Conservation (phyloP, 2,113 vertebrate species). For the Etia nguti region DNA sequence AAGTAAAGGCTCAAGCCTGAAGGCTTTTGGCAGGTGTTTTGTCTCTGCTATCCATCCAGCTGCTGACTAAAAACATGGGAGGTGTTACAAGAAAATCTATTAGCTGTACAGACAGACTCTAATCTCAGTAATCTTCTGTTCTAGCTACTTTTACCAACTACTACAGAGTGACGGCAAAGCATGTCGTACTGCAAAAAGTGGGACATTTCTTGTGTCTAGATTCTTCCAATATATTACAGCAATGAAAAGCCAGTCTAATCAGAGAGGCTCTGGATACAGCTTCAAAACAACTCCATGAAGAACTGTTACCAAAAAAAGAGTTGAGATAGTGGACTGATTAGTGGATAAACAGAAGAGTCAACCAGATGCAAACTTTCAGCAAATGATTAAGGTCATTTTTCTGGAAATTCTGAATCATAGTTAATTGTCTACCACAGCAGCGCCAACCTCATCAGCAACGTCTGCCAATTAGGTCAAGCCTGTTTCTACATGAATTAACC, state of each 20-base stretch:
- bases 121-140: conserved; percentile 20
- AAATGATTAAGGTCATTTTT: background rate
- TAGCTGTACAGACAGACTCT: conserved; percentile 18
- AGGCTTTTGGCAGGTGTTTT: conserved; percentile 59
- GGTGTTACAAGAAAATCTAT: conserved; percentile 45
- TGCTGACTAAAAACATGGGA: conserved; percentile 53
- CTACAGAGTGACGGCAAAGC: background rate
- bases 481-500: conserved; percentile 43
- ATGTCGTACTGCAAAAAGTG: background rate
- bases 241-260: background rate
- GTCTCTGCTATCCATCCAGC: conserved; percentile 60
- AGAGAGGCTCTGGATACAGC: background rate
- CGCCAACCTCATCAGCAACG: background rate
- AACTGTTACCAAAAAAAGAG: background rate
- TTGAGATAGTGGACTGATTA: background rate
- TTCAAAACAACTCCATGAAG: background rate
- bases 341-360: background rate
- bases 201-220: background rate
- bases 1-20: conserved; percentile 44
- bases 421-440: background rate
- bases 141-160: background rate
- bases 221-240: background rate
- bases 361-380: background rate
- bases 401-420: conserved; percentile 16
- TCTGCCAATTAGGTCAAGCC: conserved; percentile 35